Conservation (phyloP, 2,888 invertebrate genomes). For the Trichogramma evanescens region DNA sequence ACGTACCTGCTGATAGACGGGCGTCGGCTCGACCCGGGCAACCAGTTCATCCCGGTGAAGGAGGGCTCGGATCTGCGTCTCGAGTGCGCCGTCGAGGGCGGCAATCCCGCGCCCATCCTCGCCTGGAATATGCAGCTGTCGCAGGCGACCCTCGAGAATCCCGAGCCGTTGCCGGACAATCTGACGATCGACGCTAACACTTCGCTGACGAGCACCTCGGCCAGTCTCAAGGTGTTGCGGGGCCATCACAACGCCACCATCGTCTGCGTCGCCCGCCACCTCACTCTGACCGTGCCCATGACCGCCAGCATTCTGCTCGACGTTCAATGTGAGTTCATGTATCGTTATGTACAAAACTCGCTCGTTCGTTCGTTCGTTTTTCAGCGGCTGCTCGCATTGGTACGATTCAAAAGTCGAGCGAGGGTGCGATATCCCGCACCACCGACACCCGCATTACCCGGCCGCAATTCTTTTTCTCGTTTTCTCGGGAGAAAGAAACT, state of each 20-base stretch:
- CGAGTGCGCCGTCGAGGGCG: slow-evolving; percentile 81
- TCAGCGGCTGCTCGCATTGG: no score
- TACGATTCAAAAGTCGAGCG: no score
- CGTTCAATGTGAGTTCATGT: slow-evolving; percentile 59
- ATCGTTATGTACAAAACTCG: not conserved
- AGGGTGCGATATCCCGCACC: not conserved
- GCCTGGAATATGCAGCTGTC: slow-evolving; percentile 60
- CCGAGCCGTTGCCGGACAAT: slow-evolving; percentile 44
- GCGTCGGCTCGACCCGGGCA: slow-evolving; percentile 74
- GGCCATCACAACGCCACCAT: slow-evolving; percentile 83
- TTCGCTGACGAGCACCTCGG: slow-evolving; percentile 51
- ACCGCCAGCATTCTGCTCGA: slow-evolving; percentile 58
- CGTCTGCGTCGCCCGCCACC: slow-evolving; percentile 71
- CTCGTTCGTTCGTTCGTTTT: not conserved
- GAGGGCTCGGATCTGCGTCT: slow-evolving; percentile 77
- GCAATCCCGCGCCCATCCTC: slow-evolving; percentile 61
- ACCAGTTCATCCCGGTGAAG: slow-evolving; percentile 79
- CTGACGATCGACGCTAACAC: slow-evolving; percentile 39
- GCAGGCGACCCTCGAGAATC: slow-evolving; percentile 43
- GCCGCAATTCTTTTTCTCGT: no score
- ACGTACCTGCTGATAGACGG: slow-evolving; percentile 84
- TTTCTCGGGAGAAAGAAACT: no score
- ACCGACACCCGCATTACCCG: no score
- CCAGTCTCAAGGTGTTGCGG: slow-evolving; percentile 67
- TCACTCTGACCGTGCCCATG: slow-evolving; percentile 52